phyloP scores from a whole-genome alignment of 2,113 vertebrate genomes.

The Lathamus discolor region DNA sequence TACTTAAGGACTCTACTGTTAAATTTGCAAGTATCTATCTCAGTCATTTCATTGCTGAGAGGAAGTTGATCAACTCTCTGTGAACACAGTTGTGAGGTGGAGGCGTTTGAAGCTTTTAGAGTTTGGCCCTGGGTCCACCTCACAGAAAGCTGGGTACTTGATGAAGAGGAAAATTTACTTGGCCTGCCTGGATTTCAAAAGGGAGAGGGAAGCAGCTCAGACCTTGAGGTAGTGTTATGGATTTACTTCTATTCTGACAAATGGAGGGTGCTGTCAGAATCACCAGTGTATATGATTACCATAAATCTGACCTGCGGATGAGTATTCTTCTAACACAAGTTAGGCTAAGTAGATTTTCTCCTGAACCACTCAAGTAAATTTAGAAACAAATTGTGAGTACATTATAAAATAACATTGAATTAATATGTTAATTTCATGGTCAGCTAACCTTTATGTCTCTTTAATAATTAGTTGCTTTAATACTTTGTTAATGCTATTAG shows the following conservation, averaged over 20 bases:
- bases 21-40: background rate
- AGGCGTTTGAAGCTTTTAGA: background rate
- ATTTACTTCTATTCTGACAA: background rate
- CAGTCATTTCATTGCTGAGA: background rate
- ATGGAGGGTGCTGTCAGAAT: background rate
- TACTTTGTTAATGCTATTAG: slow-evolving; percentile 51
- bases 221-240: background rate
- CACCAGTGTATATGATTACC: background rate
- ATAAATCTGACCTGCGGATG: background rate
- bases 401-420: slow-evolving; percentile 44
- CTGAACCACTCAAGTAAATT: slow-evolving; percentile 11
- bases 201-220: background rate
- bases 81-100: background rate
- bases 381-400: slow-evolving; percentile 12
- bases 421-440: slow-evolving; percentile 55
- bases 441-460: slow-evolving; percentile 50
- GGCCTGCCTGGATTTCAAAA: background rate
- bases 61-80: background rate
- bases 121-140: background rate
- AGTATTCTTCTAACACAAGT: background rate
- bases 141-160: background rate
- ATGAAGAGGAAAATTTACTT: background rate
- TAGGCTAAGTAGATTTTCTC: background rate
- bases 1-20: background rate
- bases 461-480: slow-evolving; percentile 48